Percentiles rank a stretch among this genome's conserved stretches.
These are phyloP conservation scores for Gorsachius goisagi DNA, from an alignment of 2,113 vertebrate genomes.

Conservation along the genomic window DNA sequence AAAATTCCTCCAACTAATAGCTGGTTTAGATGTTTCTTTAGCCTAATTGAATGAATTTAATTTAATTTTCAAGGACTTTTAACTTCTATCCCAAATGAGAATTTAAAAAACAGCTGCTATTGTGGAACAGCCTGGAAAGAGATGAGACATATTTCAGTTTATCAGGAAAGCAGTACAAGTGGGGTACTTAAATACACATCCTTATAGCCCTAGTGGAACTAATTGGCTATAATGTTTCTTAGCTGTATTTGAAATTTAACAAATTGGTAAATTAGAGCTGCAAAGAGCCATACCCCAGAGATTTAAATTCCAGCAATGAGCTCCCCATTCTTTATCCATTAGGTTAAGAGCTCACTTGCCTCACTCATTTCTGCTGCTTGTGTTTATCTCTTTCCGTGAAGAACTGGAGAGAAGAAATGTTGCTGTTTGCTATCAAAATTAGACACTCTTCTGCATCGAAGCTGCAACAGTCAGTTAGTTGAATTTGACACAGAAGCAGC, in stretches of 20 bases:
- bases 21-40: conserved; percentile 46
- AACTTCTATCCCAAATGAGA: conserved; percentile 61
- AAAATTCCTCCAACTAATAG: conserved; percentile 39
- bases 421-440: background rate
- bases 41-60: conserved; percentile 58
- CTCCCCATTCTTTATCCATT: background rate
- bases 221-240: conserved; percentile 56
- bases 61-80: conserved; percentile 72
- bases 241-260: conserved; percentile 54
- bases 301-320: conserved; percentile 20
- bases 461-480: background rate
- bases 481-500: background rate
- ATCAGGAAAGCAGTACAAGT: conserved; percentile 42
- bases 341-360: background rate
- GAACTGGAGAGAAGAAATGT: background rate
- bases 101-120: conserved; percentile 55
- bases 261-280: conserved; percentile 51
- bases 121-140: conserved; percentile 50
- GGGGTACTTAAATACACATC: conserved; percentile 40
- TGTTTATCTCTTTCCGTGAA: background rate
- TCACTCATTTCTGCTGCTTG: background rate
- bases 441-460: background rate
- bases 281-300: background rate
- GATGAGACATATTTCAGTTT: conserved; percentile 52
- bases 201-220: conserved; percentile 41